phyloP scores from a whole-genome alignment of 2,888 invertebrate genomes.

The Drosophila ezoana region DNA sequence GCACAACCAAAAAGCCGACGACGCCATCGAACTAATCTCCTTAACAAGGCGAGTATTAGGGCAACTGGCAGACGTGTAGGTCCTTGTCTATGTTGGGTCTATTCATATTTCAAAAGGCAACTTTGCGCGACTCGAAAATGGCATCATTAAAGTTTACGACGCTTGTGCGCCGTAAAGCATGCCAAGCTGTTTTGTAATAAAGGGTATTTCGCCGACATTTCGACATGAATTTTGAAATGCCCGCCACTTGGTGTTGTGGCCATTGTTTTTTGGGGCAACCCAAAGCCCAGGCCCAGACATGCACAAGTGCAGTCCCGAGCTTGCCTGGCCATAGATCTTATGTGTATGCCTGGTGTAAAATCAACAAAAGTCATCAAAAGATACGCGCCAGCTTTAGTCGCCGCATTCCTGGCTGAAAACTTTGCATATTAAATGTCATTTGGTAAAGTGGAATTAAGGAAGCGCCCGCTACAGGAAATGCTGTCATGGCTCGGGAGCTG shows the following conservation, averaged over 20 bases:
- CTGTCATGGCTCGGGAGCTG: conserved; percentile 54
- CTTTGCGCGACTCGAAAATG: conserved; percentile 76
- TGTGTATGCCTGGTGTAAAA: conserved; percentile 65
- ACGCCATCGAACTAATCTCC: conserved; percentile 75
- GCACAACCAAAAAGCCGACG: conserved; percentile 39
- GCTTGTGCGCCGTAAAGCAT: conserved; percentile 69
- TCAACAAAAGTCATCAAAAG: conserved; percentile 81
- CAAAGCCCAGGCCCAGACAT: conserved; percentile 5
- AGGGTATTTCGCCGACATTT: conserved; percentile 75
- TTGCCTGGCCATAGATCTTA: conserved; percentile 50
- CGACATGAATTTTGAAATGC: conserved; percentile 65
- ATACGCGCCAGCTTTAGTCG: conserved; percentile 63
- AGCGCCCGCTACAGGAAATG: conserved; percentile 54
- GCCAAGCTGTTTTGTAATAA: conserved; percentile 77
- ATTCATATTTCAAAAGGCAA: conserved; percentile 81
- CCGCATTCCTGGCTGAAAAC: conserved; percentile 60
- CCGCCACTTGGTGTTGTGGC: conserved; percentile 59
- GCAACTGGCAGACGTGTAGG: background rate
- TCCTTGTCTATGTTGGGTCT: conserved; percentile 40
- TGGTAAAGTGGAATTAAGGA: conserved; percentile 80
- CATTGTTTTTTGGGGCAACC: conserved; percentile 45
- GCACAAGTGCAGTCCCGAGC: conserved; percentile 34
- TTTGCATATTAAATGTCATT: conserved; percentile 84
- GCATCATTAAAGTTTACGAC: conserved; percentile 81
- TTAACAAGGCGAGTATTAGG: conserved; percentile 75